Evolutionary conservation across 2,797 vertebrate species (phyloP).

Genomic region (Takifugu rubripes): DNA sequence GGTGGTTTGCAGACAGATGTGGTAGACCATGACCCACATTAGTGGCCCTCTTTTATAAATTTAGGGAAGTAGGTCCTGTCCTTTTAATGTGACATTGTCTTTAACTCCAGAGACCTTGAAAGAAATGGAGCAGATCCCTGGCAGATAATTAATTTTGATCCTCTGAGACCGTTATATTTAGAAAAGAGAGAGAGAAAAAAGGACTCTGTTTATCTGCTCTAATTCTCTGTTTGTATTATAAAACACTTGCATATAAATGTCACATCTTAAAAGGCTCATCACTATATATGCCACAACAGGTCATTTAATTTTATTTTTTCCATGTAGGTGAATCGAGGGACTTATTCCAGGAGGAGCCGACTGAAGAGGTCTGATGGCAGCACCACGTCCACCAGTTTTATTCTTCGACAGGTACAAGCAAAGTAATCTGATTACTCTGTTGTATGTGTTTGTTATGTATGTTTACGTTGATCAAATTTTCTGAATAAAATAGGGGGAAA

Average conservation of each 20-base stretch:
- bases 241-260: too few species aligned
- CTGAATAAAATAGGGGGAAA: too few species aligned
- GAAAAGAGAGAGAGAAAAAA: constrained; percentile 16
- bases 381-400: constrained; percentile 96
- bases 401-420: constrained; percentile 89
- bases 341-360: constrained; percentile 89
- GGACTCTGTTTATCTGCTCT: not conserved
- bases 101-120: constrained; percentile 61
- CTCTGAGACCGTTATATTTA: constrained; percentile 60
- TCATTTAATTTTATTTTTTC: not conserved
- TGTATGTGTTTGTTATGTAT: not conserved
- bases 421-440: not conserved
- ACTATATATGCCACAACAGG: not conserved
- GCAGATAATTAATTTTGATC: constrained; percentile 75
- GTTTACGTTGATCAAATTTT: not conserved
- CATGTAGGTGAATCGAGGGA: constrained; percentile 85
- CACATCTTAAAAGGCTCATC: too few species aligned
- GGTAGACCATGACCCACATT: constrained; percentile 69
- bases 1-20: constrained; percentile 18
- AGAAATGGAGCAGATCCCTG: constrained; percentile 71
- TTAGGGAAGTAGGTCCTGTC: constrained; percentile 67
- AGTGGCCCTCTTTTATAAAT: constrained; percentile 70
- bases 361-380: constrained; percentile 94
- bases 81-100: constrained; percentile 61
- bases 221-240: too few species aligned